phyloP scores from a whole-genome alignment of 2,888 invertebrate genomes.

The Polymixis flavicincta region DNA sequence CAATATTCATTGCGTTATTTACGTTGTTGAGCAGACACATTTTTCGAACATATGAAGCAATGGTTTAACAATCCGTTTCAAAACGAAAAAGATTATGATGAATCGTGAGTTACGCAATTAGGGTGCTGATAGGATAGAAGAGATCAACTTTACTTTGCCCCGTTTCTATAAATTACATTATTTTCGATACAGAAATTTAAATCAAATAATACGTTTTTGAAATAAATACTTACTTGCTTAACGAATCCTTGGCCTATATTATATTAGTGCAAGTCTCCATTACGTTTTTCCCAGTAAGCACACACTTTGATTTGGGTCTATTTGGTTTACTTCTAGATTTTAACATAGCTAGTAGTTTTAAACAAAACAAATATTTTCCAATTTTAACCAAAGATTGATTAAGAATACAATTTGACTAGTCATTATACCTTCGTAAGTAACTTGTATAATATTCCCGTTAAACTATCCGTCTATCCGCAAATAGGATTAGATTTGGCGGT shows the following conservation, averaged over 20 bases:
- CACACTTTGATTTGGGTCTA: background rate
- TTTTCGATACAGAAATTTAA: background rate
- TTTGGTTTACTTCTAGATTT: background rate
- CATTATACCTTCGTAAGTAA: conserved; percentile 52
- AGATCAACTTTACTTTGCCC: background rate
- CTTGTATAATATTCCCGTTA: conserved; percentile 36
- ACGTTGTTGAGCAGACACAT: too few relatives aligned
- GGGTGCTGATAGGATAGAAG: conserved; percentile 3
- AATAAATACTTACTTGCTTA: background rate
- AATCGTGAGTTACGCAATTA: too few relatives aligned
- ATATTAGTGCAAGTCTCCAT: conserved; percentile 4
- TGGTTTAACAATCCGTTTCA: too few relatives aligned
- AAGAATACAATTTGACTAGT: conserved; percentile 58
- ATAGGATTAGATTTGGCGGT: conserved; percentile 13
- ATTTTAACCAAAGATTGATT: conserved; percentile 61
- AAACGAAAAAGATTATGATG: too few relatives aligned
- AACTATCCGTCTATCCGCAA: conserved; percentile 21
- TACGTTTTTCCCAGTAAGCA: background rate
- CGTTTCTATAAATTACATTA: background rate
- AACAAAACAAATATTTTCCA: background rate
- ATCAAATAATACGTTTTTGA: background rate
- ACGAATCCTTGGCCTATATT: conserved; percentile 25
- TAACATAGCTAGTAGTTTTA: background rate
- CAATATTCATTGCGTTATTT: too few relatives aligned
- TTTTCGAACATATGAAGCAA: too few relatives aligned